Conservation (phyloP, 2,797 vertebrate genomes). For the Neosalanx taihuensis region DNA sequence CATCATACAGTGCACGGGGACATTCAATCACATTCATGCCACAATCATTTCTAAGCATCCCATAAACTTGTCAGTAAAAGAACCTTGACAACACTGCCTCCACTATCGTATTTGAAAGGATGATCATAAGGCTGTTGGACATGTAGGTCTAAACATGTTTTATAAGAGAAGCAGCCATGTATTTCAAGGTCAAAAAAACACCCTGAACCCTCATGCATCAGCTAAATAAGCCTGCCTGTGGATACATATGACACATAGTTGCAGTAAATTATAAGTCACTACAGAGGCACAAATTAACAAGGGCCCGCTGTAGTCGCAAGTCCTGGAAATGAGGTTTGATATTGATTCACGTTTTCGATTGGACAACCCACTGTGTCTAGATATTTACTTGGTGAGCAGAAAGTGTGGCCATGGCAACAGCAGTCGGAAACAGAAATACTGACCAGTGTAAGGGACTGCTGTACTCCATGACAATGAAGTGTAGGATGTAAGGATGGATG, state of each 20-base stretch:
- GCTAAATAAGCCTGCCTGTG: slow-evolving; percentile 23
- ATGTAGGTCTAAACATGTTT: slow-evolving; percentile 54
- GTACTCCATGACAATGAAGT: slow-evolving; percentile 25
- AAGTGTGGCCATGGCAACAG: slow-evolving; percentile 53
- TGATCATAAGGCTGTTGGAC: slow-evolving; percentile 54
- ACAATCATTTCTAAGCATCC: slow-evolving; percentile 48
- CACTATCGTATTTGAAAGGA: slow-evolving; percentile 51
- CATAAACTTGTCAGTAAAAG: slow-evolving; percentile 60
- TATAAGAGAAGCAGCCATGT: slow-evolving; percentile 52
- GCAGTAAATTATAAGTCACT: slow-evolving; percentile 44
- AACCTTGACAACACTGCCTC: slow-evolving; percentile 50
- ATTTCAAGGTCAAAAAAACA: slow-evolving; percentile 64
- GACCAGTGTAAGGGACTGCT: slow-evolving; percentile 40
- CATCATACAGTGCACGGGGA: slow-evolving; percentile 43
- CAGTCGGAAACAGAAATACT: slow-evolving; percentile 12
- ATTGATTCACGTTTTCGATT: slow-evolving; percentile 59
- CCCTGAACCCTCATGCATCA: slow-evolving; percentile 23
- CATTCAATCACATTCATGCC: slow-evolving; percentile 61
- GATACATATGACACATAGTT: slow-evolving; percentile 55
- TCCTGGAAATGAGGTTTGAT: slow-evolving; percentile 68
- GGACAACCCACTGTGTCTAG: slow-evolving; percentile 34
- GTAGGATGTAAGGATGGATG: slow-evolving; percentile 18
- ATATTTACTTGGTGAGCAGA: slow-evolving; percentile 37
- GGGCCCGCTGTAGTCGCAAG: slow-evolving; percentile 55
- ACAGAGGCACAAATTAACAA: slow-evolving; percentile 61